These are phyloP conservation scores for Saccostrea echinata DNA, from an alignment of 1,140 invertebrate species.

Conservation along the genomic window DNA sequence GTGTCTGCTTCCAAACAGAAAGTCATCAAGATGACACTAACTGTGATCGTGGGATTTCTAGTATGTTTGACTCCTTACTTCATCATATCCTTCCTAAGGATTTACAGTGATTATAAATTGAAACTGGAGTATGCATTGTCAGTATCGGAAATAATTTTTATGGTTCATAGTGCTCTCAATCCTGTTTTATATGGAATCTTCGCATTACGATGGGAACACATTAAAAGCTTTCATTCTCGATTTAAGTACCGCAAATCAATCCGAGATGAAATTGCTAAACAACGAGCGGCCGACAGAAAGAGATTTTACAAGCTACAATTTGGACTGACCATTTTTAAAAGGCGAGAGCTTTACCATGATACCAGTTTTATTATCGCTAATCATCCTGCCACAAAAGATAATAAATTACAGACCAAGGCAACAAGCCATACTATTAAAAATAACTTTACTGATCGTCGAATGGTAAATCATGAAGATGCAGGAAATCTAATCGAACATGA, in stretches of 20 bases:
- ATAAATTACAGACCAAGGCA: neutral
- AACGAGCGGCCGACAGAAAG: neutral
- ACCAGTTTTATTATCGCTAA: constrained; percentile 61
- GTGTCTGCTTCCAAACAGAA: constrained; percentile 73
- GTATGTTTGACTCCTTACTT: constrained; percentile 81
- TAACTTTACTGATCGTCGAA: neutral
- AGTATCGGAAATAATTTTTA: constrained; percentile 78
- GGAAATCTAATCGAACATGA: neutral
- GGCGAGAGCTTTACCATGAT: constrained; percentile 42
- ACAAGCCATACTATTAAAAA: neutral
- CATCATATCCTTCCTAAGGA: constrained; percentile 73
- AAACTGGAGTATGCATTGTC: constrained; percentile 72
- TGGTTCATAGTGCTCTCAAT: constrained; percentile 80
- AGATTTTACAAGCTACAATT: constrained; percentile 42
- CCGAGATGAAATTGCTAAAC: neutral
- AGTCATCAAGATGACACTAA: constrained; percentile 80
- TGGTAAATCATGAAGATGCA: neutral
- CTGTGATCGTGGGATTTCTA: constrained; percentile 80
- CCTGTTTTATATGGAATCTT: constrained; percentile 81
- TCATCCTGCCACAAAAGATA: constrained; percentile 59
- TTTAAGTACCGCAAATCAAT: neutral
- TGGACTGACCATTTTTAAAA: constrained; percentile 39
- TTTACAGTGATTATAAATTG: constrained; percentile 80
- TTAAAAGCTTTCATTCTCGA: constrained; percentile 40
- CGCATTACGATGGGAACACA: constrained; percentile 69